phyloP scores from a whole-genome alignment of 2,113 vertebrate genomes.

The Megaceryle torquata region DNA sequence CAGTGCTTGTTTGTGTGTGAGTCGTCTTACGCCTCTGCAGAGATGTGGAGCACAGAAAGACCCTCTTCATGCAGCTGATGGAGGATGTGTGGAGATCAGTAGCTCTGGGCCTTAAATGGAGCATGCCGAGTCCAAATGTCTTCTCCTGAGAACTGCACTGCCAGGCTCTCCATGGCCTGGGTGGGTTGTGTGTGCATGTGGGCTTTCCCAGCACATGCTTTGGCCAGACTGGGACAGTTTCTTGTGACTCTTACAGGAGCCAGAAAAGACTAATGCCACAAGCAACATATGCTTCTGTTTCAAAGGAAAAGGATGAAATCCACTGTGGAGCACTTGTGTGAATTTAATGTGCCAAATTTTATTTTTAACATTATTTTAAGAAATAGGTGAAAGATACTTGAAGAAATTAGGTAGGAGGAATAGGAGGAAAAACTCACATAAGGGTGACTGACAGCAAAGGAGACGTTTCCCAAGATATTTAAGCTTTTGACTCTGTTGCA shows the following conservation, averaged over 20 bases:
- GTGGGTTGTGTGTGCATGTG: background rate
- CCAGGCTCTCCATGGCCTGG: accelerated
- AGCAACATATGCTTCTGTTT: background rate
- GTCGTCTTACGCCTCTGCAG: accelerated
- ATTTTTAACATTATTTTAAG: background rate
- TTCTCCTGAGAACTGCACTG: background rate
- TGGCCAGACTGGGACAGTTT: background rate
- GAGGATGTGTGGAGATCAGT: accelerated
- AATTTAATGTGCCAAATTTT: background rate
- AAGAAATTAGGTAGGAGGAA: background rate
- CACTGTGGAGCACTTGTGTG: background rate
- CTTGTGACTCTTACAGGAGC: background rate
- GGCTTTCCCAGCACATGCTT: background rate
- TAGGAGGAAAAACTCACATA: background rate
- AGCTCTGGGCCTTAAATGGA: background rate
- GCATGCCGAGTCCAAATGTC: background rate
- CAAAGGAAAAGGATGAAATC: background rate
- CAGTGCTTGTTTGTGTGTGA: background rate
- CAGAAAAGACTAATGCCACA: background rate
- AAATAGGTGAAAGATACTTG: background rate
- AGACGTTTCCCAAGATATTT: background rate
- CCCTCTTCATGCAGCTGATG: background rate
- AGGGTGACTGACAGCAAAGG: background rate
- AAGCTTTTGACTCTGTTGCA: background rate
- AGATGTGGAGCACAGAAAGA: background rate